Conservation (phyloP, 1,140 invertebrate species). For the Dreissena rostriformis region DNA sequence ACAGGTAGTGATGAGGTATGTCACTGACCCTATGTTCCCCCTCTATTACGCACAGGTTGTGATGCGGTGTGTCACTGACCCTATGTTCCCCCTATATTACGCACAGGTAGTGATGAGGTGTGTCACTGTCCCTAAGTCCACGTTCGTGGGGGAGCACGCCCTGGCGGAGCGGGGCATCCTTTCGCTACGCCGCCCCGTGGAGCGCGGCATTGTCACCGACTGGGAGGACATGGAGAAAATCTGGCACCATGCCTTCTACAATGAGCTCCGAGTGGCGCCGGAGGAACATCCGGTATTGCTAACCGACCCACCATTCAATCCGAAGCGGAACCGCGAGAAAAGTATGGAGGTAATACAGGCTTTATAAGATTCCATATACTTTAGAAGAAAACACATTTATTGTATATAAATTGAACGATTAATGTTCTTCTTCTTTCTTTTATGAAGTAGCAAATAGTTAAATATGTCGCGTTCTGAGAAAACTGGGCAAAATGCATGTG, state of each 20-base stretch:
- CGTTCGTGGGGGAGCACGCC: conserved; percentile 80
- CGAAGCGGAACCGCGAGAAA: conserved; percentile 85
- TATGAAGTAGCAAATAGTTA: too few relatives aligned
- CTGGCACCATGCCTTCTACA: conserved; percentile 88
- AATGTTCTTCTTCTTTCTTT: too few relatives aligned
- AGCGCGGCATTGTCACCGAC: conserved; percentile 83
- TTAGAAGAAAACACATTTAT: too few relatives aligned
- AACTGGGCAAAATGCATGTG: too few relatives aligned
- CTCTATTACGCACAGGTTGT: background rate
- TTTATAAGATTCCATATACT: too few relatives aligned
- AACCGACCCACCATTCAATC: conserved; percentile 75
- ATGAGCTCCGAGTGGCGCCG: conserved; percentile 93
- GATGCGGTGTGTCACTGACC: background rate
- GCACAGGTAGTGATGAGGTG: background rate
- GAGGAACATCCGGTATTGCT: conserved; percentile 50
- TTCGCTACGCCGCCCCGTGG: conserved; percentile 78
- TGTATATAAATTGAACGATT: too few relatives aligned
- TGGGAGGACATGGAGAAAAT: conserved; percentile 93
- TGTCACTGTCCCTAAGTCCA: conserved; percentile 64
- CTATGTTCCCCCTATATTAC: conserved; percentile 62
- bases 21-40: conserved; percentile 62
- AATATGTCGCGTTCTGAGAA: too few relatives aligned
- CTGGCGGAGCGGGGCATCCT: conserved; percentile 87
- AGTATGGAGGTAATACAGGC: conserved; percentile 91
- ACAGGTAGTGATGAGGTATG: background rate